A percentile compares a stretch with the other conserved stretches of the same genome.
Conservation (phyloP, 2,797 vertebrate species). For the Pteronotus mesoamericanus region DNA sequence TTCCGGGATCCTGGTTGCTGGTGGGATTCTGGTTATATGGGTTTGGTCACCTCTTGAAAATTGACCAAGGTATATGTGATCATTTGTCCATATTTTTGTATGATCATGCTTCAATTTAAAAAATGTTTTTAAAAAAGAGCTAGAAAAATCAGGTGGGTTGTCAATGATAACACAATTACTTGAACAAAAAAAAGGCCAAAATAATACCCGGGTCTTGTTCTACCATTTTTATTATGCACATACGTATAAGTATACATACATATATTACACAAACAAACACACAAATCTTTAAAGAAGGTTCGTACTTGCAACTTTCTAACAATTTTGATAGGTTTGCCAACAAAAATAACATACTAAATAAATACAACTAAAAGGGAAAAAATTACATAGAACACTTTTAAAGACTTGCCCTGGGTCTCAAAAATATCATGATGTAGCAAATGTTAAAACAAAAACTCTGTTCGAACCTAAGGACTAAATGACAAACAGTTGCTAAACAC, state of each 20-base stretch:
- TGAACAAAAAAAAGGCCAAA: not conserved
- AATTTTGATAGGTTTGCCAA: not conserved
- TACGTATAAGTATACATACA: not conserved
- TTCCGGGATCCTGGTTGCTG: not conserved
- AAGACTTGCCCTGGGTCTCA: not conserved
- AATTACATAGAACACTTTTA: not conserved
- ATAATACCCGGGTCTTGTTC: not conserved
- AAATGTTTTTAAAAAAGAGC: not conserved
- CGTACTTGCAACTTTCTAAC: not conserved
- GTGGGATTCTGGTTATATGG: not conserved
- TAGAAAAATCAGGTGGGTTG: not conserved
- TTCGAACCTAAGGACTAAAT: not conserved
- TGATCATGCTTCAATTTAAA: not conserved
- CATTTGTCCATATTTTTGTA: not conserved
- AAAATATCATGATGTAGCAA: slow-evolving; percentile 27
- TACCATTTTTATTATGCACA: not conserved
- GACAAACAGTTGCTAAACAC: slow-evolving; percentile 35
- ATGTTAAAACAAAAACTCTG: not conserved
- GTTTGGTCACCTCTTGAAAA: not conserved
- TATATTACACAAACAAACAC: not conserved
- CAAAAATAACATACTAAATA: not conserved
- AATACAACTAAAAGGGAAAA: not conserved
- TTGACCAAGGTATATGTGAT: not conserved
- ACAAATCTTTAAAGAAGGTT: not conserved
- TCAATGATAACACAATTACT: not conserved